phyloP scores from a whole-genome alignment of 2,113 vertebrate genomes.

The Passer domesticus region DNA sequence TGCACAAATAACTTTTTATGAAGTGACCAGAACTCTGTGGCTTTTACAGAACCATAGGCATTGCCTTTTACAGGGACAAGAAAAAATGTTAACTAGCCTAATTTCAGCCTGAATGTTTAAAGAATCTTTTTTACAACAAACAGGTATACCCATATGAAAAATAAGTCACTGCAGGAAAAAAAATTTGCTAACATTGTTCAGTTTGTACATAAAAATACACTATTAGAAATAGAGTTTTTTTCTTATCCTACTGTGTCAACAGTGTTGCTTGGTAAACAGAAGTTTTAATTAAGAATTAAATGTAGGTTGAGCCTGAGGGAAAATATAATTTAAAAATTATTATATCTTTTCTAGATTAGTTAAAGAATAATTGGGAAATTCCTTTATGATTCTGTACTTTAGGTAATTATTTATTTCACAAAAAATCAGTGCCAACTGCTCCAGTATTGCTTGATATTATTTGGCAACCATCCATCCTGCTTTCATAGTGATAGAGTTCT shows the following conservation, averaged over 20 bases:
- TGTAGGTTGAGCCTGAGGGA: neutral
- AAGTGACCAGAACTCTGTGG: neutral
- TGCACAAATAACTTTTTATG: neutral
- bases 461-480: neutral
- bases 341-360: neutral
- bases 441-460: neutral
- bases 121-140: neutral
- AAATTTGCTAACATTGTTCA: neutral
- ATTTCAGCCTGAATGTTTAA: neutral
- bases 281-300: neutral
- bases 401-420: neutral
- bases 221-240: neutral
- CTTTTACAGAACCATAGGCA: neutral
- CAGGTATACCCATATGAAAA: neutral
- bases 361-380: neutral
- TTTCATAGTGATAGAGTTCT: neutral
- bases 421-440: neutral
- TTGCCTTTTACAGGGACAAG: neutral
- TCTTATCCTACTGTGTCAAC: neutral
- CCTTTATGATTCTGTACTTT: neutral
- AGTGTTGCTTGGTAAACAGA: neutral
- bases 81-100: neutral
- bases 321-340: neutral
- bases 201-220: neutral
- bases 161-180: neutral